phyloP scores from a whole-genome alignment of 2,797 vertebrate genomes.

The Phoeniculus purpureus region DNA sequence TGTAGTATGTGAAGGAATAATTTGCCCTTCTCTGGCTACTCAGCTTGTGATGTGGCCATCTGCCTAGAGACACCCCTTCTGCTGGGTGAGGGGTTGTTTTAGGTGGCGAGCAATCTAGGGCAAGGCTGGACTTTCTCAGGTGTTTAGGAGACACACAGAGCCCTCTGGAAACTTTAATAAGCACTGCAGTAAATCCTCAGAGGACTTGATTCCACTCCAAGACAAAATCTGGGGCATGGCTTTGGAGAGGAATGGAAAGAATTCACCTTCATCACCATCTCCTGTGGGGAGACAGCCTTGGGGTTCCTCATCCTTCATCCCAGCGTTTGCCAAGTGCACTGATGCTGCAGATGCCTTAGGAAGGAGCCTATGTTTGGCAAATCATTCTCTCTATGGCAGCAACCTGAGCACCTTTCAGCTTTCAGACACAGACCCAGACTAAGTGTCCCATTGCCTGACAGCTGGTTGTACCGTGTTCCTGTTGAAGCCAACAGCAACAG shows the following conservation, averaged over 20 bases:
- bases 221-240: background rate
- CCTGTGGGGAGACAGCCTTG: background rate
- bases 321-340: background rate
- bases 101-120: background rate
- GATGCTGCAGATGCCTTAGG: background rate
- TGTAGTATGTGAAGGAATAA: background rate
- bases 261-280: background rate
- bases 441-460: background rate
- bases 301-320: background rate
- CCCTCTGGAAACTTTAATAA: background rate
- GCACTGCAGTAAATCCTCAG: background rate
- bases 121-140: background rate
- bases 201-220: background rate
- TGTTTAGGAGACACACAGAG: background rate
- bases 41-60: background rate
- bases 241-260: background rate
- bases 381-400: background rate
- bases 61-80: background rate
- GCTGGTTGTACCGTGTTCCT: background rate
- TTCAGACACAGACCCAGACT: background rate
- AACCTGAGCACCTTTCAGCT: background rate
- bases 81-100: background rate
- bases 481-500: background rate
- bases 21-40: background rate
- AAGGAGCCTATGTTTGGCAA: background rate